phyloP scores from a whole-genome alignment of 1,140 invertebrate genomes.

The Drosophila yakuba region DNA sequence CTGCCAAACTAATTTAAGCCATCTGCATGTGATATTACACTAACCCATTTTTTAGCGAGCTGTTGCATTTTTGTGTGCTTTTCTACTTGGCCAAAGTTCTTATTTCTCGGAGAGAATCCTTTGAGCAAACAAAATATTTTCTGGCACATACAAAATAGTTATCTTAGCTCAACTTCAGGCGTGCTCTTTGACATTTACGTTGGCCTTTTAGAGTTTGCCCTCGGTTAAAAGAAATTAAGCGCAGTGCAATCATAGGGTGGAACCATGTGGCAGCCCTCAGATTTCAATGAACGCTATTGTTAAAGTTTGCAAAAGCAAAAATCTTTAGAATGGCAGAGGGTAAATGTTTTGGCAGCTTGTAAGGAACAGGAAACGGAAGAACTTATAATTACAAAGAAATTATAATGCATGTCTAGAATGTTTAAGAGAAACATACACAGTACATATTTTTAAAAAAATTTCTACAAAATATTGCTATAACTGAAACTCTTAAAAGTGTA shows the following conservation, averaged over 20 bases:
- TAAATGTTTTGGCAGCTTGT: conserved; percentile 9
- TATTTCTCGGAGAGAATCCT: background rate
- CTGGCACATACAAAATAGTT: background rate
- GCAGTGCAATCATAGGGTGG: conserved; percentile 24
- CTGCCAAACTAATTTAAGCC: too few relatives aligned
- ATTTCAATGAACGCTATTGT: conserved; percentile 15
- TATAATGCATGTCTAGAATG: background rate
- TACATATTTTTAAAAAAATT: too few relatives aligned
- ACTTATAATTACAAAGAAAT: background rate
- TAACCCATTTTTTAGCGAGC: background rate
- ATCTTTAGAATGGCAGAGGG: conserved; percentile 5
- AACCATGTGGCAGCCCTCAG: conserved; percentile 16
- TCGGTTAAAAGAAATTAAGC: conserved; percentile 28
- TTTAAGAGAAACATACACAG: background rate
- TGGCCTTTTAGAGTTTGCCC: conserved; percentile 29
- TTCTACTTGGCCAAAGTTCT: background rate
- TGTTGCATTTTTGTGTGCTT: background rate
- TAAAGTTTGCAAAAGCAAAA: conserved; percentile 20
- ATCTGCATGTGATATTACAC: too few relatives aligned
- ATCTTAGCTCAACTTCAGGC: conserved; percentile 2
- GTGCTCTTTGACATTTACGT: conserved; percentile 25
- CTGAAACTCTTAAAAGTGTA: background rate
- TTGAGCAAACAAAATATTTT: background rate
- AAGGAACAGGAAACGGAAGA: background rate
- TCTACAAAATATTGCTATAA: too few relatives aligned